Base-by-base conservation (phyloP, 2,113 vertebrate genomes). In the Scolopax mira region DNA sequence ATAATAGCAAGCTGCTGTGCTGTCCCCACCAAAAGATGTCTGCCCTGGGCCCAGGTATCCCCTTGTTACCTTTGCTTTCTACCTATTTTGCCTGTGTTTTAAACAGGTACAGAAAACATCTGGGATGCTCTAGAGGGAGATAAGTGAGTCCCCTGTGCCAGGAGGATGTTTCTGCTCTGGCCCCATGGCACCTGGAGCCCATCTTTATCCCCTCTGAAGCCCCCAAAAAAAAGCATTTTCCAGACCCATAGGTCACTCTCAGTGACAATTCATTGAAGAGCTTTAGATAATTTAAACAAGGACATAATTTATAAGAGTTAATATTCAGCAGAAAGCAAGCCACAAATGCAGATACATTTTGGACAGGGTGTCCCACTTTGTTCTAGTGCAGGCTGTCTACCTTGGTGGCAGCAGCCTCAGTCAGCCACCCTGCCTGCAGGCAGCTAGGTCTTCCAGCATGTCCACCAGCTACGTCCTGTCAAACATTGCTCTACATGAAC, bases 131-230 rank as follows among this genome's bases (percentile, higher is more conserved):
- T 37, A 16, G 6, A 13, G 23, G 4, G 27, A 66, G 16, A 66
- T 13, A 71, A 80, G 7, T 4, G 17, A 35, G 18, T 42, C 1
- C 11, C 4, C 10, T 0, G 0, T 52, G 13, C 17, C 18, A 37
- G 42, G 41, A 79, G 10, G 16, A 11, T 13, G 8, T 82, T 83
- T 4, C 6, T 81, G 23, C 46, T 67, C 30, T 25, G 6, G 19
- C 2, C 6, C 25, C 10, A 39, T 0, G 4, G 9, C 22, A 87
- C 7, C 13, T 46, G 52, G 23, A 73, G 25, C 6, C 28, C 18
- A 44, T 24, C 13, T 21, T 18, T 48, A n/a, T 6, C 30, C 9
- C 6, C 18, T 28, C 19, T 41, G 24, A 81, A 81, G 7, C 8
- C 27, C 28, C 7, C 35, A 61, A 58, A 79, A 58, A 79, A 85